Evolutionary conservation across 2,113 vertebrate species (phyloP), one percentile per base, ranked within the genome.

Genomic region (Mesoclemmys tuberculata): DNA sequence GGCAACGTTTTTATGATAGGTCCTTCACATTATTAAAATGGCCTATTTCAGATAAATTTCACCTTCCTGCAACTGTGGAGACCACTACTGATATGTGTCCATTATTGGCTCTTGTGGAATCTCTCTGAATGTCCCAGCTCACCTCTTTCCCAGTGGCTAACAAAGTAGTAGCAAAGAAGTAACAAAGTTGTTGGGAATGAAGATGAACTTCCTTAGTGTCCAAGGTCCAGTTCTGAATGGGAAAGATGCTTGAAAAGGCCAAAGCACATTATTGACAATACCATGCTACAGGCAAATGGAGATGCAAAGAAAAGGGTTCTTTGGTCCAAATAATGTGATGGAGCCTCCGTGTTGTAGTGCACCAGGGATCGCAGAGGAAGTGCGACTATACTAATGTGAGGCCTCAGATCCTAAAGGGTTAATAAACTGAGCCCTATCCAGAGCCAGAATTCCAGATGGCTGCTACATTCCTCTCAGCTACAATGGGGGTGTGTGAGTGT

Each of bases 31-130:
- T 82, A 78, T 51, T 94, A 83, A 85, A 11, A 80, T 71, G 64
- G 89, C 24, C 83, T 93, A 79, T 1, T 94, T 96, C 85, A 87
- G 78, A 96, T 96, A 82, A 91, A 10, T 27, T 46, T 77, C 24
- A 77, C 74, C 26, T 46, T 27, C 26, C 74, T 46, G 24, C 12
- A 44, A 0, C 82, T 80, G 81, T 68, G 81, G 75, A 95, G 85
- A 61, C 87, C 90, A 92, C 94, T 96, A 91, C 74, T 10, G 22
- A 44, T 75, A 75, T 38, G 38, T 77, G 26, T 16, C 24, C 41
- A 14, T 46, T 11, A 77, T 29, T 75, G 41, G 49, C 81, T 74
- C 56, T 79, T 86, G 54, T 80, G 83, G 89, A 89, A 93, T 80
- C 41, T 75, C 24, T 26, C 22, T 75, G 71, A 13, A 68, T 68